Evolutionary conservation across 1,140 invertebrate genomes (phyloP).

Genomic region (Drosophila ogumai): DNA sequence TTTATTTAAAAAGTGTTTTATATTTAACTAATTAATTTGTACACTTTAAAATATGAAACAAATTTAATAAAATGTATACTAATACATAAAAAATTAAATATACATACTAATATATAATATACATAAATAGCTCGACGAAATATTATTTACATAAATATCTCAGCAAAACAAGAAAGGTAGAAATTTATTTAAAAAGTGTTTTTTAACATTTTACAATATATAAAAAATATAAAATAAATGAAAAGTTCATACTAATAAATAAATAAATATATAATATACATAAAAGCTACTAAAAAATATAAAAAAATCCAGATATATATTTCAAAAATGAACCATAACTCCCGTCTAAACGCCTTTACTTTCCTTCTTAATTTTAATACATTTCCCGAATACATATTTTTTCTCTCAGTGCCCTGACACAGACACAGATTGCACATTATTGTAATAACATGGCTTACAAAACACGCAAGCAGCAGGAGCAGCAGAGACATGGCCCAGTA

Average conservation of each 20-base stretch:
- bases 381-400: neutral
- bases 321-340: neutral
- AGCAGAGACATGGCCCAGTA: slow-evolving; percentile 36
- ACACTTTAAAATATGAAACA: neutral
- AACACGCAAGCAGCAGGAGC: slow-evolving; percentile 65
- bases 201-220: neutral
- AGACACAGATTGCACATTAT: slow-evolving; percentile 61
- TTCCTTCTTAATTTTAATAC: neutral
- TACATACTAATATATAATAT: too few species aligned
- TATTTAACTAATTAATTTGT: neutral
- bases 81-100: too few species aligned
- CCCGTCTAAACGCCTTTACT: neutral
- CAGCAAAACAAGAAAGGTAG: neutral
- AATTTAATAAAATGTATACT: neutral
- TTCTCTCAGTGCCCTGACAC: neutral
- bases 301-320: rapidly evolving
- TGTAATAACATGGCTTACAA: slow-evolving; percentile 82
- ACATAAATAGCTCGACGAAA: too few species aligned
- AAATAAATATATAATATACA: too few species aligned
- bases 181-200: too few species aligned
- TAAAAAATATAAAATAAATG: neutral
- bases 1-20: too few species aligned
- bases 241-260: too few species aligned
- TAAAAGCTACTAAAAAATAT: neutral
- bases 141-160: too few species aligned